Evolutionary conservation across 2,888 invertebrate species (phyloP).

Genomic region (Ochropleura leucogaster): DNA sequence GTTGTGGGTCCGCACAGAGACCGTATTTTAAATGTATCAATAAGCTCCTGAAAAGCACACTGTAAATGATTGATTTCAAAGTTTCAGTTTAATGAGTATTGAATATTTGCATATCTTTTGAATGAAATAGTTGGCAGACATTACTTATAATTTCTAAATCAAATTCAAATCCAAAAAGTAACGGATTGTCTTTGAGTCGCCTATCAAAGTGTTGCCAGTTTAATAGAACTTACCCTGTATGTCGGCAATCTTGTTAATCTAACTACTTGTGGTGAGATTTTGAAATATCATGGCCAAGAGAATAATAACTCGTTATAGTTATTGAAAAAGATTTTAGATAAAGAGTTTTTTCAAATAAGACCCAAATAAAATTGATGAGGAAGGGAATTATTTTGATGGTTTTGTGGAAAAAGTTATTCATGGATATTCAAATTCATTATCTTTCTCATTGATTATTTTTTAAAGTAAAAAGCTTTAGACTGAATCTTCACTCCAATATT

Average conservation of each 20-base stretch:
- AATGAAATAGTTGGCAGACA: not conserved
- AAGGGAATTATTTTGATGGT: not conserved
- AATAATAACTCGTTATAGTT: not conserved
- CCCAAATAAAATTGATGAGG: no score
- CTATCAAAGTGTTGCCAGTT: not conserved
- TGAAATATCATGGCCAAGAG: no score
- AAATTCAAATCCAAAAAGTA: slow-evolving; percentile 2
- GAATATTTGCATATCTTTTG: not conserved
- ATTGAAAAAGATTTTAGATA: no score
- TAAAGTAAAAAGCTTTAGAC: no score
- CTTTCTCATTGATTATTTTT: no score
- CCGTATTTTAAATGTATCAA: not conserved
- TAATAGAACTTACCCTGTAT: not conserved
- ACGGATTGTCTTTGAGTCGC: not conserved
- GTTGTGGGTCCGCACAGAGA: not conserved
- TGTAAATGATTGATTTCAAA: not conserved
- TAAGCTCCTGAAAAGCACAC: not conserved
- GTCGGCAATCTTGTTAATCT: not conserved
- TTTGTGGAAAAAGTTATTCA: not conserved
- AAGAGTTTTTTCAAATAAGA: no score
- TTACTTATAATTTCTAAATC: not conserved
- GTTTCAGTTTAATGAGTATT: not conserved
- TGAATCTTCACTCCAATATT: no score
- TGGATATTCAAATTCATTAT: no score
- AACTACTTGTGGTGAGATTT: not conserved